Percentiles rank a stretch among this genome's conserved stretches.
Evolutionary conservation across 1,140 invertebrate species (phyloP).

Genomic region (Uloborus diversus): DNA sequence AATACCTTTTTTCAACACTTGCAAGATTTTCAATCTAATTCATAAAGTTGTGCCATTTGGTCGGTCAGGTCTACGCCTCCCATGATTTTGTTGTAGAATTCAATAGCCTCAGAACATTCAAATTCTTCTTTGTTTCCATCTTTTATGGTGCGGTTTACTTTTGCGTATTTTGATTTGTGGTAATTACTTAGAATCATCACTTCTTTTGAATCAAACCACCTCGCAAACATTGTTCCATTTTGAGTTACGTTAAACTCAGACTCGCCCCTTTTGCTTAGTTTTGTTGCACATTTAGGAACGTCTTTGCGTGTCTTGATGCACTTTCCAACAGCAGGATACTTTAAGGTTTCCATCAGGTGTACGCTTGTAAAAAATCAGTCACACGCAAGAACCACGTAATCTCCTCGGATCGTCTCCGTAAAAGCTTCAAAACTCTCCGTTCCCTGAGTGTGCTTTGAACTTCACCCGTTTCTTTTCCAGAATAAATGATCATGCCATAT

Average conservation of each 20-base stretch:
- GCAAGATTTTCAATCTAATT: constrained; percentile 57
- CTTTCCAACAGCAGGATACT: constrained; percentile 1
- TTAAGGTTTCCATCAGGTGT: constrained; percentile 2
- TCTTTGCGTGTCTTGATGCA: constrained; percentile 48
- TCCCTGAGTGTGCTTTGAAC: constrained; percentile 6
- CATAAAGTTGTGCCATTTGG: constrained; percentile 60
- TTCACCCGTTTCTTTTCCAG: too few species aligned
- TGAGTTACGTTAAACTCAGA: constrained; percentile 59
- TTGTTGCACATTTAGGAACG: constrained; percentile 45
- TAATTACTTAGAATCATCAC: constrained; percentile 59
- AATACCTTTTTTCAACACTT: constrained; percentile 60
- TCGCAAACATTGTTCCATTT: constrained; percentile 41
- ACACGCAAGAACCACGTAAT: constrained; percentile 1
- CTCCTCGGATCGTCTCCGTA: constrained; percentile 8
- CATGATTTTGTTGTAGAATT: constrained; percentile 66
- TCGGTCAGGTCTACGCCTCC: constrained; percentile 66
- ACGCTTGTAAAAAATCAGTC: constrained; percentile 1
- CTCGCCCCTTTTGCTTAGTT: constrained; percentile 29
- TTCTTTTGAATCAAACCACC: constrained; percentile 58
- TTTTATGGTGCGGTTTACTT: constrained; percentile 48
- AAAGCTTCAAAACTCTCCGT: constrained; percentile 47
- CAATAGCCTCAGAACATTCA: too few species aligned
- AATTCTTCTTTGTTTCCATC: constrained; percentile 31
- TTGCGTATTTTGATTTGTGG: constrained; percentile 35
- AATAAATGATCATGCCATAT: too few species aligned